Base-by-base conservation (phyloP, 2,113 vertebrate species). In the Nesospiza acunhae region DNA sequence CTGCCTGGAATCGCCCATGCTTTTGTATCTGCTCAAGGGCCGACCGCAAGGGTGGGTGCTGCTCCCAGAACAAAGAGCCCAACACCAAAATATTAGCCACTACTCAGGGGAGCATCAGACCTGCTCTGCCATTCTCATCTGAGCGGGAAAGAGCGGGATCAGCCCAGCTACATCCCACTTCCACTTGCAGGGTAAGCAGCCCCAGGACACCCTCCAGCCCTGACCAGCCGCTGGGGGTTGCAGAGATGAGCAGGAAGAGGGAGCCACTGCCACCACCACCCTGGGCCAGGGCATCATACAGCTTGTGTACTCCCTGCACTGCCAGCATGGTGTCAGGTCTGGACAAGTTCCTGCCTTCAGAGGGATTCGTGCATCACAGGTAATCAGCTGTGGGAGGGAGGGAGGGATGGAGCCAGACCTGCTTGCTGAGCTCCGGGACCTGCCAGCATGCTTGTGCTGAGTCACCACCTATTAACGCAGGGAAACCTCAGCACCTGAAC, bases 351-450 rank as follows among this genome's bases (percentile, higher is more conserved):
- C 60, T 7, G 53, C 88, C 90, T 95, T 94, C 81, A 73, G 90
- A 91, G 53, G 66, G 87, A 82, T 91, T 89, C 11, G 11, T 91
- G 88, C 94, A 95, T 94, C 96, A 96, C 80, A 27, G 93, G 88
- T 94, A 96, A 96, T 96, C 90, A 94, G 92, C 96, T 92, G 84
- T 95, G 95, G 96, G 84, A 96, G 79, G 90, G 55, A 55, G 85
- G 94, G 72, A 95, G 80, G 95, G 95, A 97, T 91, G 95, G 94
- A 97, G 95, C 94, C 95, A 97, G 96, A 97, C 96, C 96, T 96
- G 97, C 95, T 97, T 79, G 96, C 95, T 94, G 95, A 96, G 96
- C 91, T 95, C 13, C 9, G 1, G 87, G 83, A 91, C 93, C 91
- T 97, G 97, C 96, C 95, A 92, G 69, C 92, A 84, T 4, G 0